phyloP scores from a whole-genome alignment of 2,113 vertebrate genomes.

The Python bivittatus region DNA sequence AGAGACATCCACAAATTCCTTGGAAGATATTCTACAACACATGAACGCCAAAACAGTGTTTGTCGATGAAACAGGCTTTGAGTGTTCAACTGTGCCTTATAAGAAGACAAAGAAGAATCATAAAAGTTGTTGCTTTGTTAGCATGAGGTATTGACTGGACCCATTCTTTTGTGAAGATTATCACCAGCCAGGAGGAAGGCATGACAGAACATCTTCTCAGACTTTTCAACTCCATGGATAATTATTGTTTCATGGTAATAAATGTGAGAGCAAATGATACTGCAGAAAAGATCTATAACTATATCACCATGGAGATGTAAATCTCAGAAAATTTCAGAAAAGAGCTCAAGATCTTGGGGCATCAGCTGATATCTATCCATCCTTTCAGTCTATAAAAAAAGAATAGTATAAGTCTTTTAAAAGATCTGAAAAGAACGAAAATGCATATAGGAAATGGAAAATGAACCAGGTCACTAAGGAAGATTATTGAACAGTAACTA shows the following conservation, averaged over 20 bases:
- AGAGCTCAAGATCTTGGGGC: too few species aligned
- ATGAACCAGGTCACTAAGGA: not conserved
- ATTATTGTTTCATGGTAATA: not conserved
- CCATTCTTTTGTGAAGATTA: not conserved
- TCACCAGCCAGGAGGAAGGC: not conserved
- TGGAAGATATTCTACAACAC: not conserved
- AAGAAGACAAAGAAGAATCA: not conserved
- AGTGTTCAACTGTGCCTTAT: not conserved
- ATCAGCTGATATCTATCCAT: not conserved
- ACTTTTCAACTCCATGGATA: not conserved
- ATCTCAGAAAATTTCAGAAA: not conserved
- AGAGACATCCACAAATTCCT: not conserved
- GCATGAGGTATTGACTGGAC: not conserved
- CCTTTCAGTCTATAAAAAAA: not conserved
- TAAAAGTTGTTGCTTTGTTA: not conserved
- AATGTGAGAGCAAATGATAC: not conserved
- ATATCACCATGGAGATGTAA: not conserved
- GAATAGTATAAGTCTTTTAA: not conserved
- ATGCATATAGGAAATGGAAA: not conserved
- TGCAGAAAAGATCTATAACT: not conserved
- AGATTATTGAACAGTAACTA: not conserved
- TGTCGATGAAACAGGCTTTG: not conserved
- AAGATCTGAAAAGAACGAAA: not conserved
- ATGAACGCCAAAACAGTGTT: not conserved
- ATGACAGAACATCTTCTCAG: not conserved